Percentiles rank a stretch among this genome's conserved stretches.
These are phyloP conservation scores for Phalangium opilio DNA, from an alignment of 2,888 invertebrate species.

Conservation along the genomic window DNA sequence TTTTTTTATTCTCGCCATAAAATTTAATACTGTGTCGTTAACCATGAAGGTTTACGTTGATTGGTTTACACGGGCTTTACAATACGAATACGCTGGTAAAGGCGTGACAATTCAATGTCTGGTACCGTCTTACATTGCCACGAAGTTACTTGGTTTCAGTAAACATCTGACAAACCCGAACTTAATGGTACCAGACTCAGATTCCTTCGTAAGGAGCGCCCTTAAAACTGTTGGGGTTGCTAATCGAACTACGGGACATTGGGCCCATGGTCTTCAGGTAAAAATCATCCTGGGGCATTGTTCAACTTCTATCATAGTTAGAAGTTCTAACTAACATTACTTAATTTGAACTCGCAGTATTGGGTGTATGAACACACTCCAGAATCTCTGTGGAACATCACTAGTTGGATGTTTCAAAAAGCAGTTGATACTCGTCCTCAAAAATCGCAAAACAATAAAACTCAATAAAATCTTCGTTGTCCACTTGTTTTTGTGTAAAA, in stretches of 20 bases:
- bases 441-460: too few species aligned
- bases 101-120: constrained; percentile 74
- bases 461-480: too few species aligned
- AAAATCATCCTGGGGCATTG: not conserved
- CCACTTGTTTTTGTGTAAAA: too few species aligned
- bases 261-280: constrained; percentile 67
- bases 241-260: constrained; percentile 67
- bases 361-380: constrained; percentile 13
- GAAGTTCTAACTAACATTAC: too few species aligned
- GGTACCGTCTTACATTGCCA: constrained; percentile 70
- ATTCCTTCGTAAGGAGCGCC: constrained; percentile 54
- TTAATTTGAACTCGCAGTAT: constrained; percentile 5
- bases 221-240: constrained; percentile 63
- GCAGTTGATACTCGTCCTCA: constrained; percentile 6
- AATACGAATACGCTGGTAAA: constrained; percentile 54
- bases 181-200: constrained; percentile 34
- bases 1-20: not conserved
- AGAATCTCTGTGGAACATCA: constrained; percentile 9
- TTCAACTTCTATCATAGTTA: not conserved
- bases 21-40: not conserved
- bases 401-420: constrained; percentile 14
- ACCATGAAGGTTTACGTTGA: constrained; percentile 31
- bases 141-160: constrained; percentile 48
- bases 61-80: constrained; percentile 51
- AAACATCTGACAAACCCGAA: constrained; percentile 45